Conservation (phyloP, 2,888 invertebrate genomes). For the Platycheirus albimanus region DNA sequence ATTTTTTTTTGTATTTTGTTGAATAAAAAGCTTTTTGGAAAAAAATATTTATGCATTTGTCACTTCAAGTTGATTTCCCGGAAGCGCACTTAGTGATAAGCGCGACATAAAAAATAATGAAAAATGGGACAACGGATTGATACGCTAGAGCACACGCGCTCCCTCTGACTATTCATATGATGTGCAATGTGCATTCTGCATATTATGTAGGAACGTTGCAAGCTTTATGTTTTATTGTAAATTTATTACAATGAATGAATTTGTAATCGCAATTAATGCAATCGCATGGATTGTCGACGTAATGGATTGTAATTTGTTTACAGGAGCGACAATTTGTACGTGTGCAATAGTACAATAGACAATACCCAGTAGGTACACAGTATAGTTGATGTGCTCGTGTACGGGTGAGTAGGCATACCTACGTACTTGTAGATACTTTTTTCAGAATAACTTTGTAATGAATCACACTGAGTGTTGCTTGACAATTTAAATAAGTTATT, state of each 20-base stretch:
- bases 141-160: conserved; percentile 27
- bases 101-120: conserved; percentile 12
- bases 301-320: conserved; percentile 13
- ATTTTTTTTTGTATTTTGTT: too few relatives aligned
- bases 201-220: too few relatives aligned
- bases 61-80: conserved; percentile 40
- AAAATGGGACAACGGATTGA: conserved; percentile 38
- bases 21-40: conserved; percentile 26
- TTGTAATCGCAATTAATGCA: conserved; percentile 23
- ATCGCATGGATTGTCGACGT: background rate
- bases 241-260: conserved; percentile 24
- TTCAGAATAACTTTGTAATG: conserved; percentile 1
- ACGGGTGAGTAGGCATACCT: conserved; percentile 9
- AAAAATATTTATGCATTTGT: conserved; percentile 20
- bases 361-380: too few relatives aligned
- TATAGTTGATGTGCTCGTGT: conserved; percentile 1
- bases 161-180: background rate
- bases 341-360: conserved; percentile 14
- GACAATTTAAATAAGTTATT: conserved; percentile 23
- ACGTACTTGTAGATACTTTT: too few relatives aligned
- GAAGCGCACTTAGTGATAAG: conserved; percentile 38
- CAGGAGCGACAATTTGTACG: conserved; percentile 26
- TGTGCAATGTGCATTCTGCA: too few relatives aligned
- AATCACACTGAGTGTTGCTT: conserved; percentile 7
- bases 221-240: conserved; percentile 32